phyloP scores from a whole-genome alignment of 30 jellyfish, hydroid and myxozoan genomes.

The Clytia hemisphaerica region DNA sequence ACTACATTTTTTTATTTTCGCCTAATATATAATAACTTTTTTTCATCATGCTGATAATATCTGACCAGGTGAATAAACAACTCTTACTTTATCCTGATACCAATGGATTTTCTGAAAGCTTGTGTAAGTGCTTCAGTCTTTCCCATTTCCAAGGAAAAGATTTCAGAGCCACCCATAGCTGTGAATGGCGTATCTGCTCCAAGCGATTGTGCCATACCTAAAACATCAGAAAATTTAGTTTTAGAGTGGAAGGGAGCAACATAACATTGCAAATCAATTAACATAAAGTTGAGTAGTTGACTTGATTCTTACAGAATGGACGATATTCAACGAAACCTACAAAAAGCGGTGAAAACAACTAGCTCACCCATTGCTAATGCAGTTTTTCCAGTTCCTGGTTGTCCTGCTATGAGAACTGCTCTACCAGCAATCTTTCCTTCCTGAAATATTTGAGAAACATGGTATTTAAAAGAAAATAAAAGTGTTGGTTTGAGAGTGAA shows the following conservation, averaged over 20 bases:
- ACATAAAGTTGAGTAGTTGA: too few relatives aligned
- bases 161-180: constrained; percentile 97
- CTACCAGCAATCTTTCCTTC: constrained; percentile 98
- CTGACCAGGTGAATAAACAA: too few relatives aligned
- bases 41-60: too few relatives aligned
- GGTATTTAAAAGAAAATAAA: too few relatives aligned
- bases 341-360: neutral
- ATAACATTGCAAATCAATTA: too few relatives aligned
- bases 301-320: too few relatives aligned
- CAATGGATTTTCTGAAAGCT: constrained; percentile 97
- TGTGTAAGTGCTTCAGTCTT: constrained; percentile 98
- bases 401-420: constrained; percentile 91
- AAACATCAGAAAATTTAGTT: neutral
- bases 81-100: constrained; percentile 88
- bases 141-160: constrained; percentile 97
- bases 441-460: too few relatives aligned
- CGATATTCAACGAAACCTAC: neutral
- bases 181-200: constrained; percentile 99
- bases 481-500: too few relatives aligned
- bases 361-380: constrained; percentile 99
- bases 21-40: too few relatives aligned
- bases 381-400: constrained; percentile 99
- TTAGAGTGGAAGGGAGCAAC: too few relatives aligned
- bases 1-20: too few relatives aligned
- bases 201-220: constrained; percentile 94